Evolutionary conservation across 2,888 invertebrate genomes (phyloP), one percentile per base, ranked within the genome.

Genomic region (Aporophyla lueneburgensis): DNA sequence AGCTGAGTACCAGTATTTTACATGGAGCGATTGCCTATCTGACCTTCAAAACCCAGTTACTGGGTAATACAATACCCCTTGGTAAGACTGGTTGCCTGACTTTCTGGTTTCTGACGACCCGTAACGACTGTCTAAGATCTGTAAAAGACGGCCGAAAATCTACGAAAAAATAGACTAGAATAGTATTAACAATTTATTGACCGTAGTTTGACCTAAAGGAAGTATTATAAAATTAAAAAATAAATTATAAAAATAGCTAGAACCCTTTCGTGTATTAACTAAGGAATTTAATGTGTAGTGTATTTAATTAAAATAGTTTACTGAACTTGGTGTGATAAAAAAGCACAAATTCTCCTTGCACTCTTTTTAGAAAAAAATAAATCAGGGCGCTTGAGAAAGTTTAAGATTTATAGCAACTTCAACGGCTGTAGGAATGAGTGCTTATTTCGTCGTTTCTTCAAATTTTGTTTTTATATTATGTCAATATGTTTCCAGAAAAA

Each of bases 221-320:
- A 40, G 10, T 16, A 14, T 19, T 14, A 49, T 14, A 46, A 66
- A 27, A 0, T 5, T 19, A 21, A 5, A 33, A 4, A 0, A 53
- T 4, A 33, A 53, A n/a, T 5, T 0, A 59, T 5, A 27, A 53
- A 21, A n/a, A 49, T n/a, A 46, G 7, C 1, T 27, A 53, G 7
- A 46, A 27, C 0, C 1, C 6, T 3, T 40, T 66, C 7, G 10
- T 5, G 14, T 33, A 58, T 65, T 40, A 66, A 70, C 56, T 80
- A 0, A 12, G 24, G 1, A 43, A 62, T 53, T 58, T 14, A 43
- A 74, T 59, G n/a, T 46, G 1, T n/a, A 66, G 27, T 58, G 2
- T 79, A 67, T 82, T 71, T 80, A 80, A 81, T 81, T 80, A 80
- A 80, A 81, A 80, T 71, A 51, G 81, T 84, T 84, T 43, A 27